Conservation (phyloP, 1,140 invertebrate genomes). For the Cyphomyrmex costatus region DNA sequence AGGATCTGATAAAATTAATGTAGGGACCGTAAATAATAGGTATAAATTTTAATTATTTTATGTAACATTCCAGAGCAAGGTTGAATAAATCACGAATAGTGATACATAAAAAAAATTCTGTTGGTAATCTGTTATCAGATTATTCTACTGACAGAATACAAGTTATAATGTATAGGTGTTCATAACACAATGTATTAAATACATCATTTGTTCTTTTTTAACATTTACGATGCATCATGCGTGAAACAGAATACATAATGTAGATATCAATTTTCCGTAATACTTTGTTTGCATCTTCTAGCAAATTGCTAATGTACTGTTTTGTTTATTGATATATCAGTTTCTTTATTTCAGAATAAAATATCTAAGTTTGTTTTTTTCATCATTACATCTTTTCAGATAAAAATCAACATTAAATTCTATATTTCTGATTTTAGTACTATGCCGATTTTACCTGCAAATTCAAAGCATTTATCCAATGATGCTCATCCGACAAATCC, state of each 20-base stretch:
- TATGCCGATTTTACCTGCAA: conserved; percentile 18
- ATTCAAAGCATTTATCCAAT: background rate
- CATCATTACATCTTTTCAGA: background rate
- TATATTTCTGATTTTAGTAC: conserved; percentile 45
- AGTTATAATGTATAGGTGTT: no score
- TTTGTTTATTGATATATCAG: background rate
- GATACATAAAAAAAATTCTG: background rate
- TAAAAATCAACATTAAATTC: background rate
- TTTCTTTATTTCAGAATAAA: background rate
- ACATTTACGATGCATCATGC: no score
- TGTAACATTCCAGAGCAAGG: no score
- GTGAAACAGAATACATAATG: no score
- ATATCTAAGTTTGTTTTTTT: background rate
- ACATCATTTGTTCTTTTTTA: no score
- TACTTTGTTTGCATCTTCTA: background rate
- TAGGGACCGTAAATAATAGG: background rate
- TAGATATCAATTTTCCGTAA: background rate
- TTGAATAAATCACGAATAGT: no score
- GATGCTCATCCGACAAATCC: background rate
- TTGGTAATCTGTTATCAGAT: background rate
- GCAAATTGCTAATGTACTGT: background rate
- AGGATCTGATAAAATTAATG: background rate
- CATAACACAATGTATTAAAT: no score
- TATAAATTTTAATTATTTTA: background rate
- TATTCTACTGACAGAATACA: background rate